Evolutionary conservation across 2,797 vertebrate species (phyloP), one percentile per base, ranked within the genome.

Genomic region (Rhabdomys pumilio): DNA sequence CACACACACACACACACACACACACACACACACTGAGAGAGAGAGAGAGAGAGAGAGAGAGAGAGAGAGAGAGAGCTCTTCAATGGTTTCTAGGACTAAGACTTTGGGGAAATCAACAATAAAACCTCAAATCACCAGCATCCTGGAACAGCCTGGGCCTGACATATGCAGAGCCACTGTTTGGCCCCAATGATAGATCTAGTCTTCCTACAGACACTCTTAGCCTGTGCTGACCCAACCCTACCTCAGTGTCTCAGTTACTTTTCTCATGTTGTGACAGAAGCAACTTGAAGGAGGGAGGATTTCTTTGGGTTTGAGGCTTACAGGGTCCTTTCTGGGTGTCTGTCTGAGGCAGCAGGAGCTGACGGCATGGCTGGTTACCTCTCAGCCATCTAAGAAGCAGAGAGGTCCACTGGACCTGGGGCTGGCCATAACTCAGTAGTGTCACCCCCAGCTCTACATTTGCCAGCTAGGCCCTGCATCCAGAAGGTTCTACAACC

Each of bases 131-230:
- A 29, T n/a, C 67, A 38, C 90, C 59, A 8, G 41, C 24, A 24
- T 12, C 14, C 41, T 34, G 24, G 55, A 47, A 67, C 15, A 82
- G 44, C 22, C 26, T 0, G 9, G 75, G n/a, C 15, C 34, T 34
- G 12, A 10, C 79, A 47, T 34, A 53, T 10, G 6, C 41, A 9
- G 22, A 38, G 20, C 19, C 0, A 0, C 24, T 0, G 44, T 41
- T 50, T 41, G 44, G 84, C 34, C 22, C 50, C 12, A 50, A 72
- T 0, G 8, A 47, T 9, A 47, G 38, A 29, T 1, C 63, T 55
- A 50, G 11, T n/a, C 3, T 4, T 75, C 57, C 44, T 13, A 1
- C 0, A 0, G 44, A 55, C 19, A 41, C 24, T 11, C 38, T 24
- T 15, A 34, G 44, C 34, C 5, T 14, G 10, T 83, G 67, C 22